Evolutionary conservation across 2,888 invertebrate genomes (phyloP).

Genomic region (Drosophila mercatorum): DNA sequence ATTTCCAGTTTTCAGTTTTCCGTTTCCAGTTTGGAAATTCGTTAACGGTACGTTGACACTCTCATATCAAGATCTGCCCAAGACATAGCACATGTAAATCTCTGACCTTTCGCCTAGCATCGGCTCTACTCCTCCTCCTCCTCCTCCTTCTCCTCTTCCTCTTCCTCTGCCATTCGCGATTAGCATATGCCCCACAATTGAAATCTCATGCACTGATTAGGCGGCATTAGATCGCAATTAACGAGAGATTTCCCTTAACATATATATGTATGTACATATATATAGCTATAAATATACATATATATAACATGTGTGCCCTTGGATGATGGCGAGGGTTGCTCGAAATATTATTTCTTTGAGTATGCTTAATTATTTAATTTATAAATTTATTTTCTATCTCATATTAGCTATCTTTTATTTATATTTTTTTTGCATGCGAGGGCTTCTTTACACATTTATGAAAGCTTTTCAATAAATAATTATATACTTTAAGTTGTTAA

Average conservation of each 20-base stretch:
- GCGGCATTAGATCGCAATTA: conserved; percentile 58
- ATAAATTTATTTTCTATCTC: not conserved
- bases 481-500: no score
- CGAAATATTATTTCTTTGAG: not conserved
- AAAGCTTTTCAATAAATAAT: no score
- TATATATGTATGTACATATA: not conserved
- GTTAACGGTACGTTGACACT: conserved; percentile 78
- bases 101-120: conserved; percentile 49
- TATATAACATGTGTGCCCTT: conserved; percentile 3
- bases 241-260: conserved; percentile 16
- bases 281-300: not conserved
- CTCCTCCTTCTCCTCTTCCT: not conserved
- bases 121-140: not conserved
- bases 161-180: conserved; percentile 8
- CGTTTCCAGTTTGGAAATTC: conserved; percentile 47
- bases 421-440: no score
- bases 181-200: conserved; percentile 59
- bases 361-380: no score
- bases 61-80: conserved; percentile 68
- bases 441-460: no score
- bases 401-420: no score
- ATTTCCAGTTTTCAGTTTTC: conserved; percentile 23
- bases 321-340: conserved; percentile 27
- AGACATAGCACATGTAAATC: conserved; percentile 59
- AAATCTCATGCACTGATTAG: conserved; percentile 65